Evolutionary conservation across 1,140 invertebrate species (phyloP).

Genomic region (Druon quercuslanigerum): DNA sequence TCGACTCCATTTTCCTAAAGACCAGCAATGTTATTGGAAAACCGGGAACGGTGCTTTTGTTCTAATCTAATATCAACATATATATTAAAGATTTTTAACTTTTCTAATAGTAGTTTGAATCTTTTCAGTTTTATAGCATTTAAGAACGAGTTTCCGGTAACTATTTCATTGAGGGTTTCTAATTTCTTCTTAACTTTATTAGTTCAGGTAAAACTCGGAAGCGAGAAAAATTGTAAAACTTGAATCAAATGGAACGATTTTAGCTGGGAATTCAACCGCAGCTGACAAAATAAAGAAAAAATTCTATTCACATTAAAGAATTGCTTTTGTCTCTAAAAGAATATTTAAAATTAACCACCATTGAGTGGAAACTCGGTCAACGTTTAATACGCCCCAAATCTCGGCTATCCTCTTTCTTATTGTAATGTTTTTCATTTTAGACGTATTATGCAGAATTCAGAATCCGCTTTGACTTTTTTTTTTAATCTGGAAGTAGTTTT

Average conservation of each 20-base stretch:
- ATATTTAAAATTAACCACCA: constrained; percentile 10
- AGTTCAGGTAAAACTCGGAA: no score
- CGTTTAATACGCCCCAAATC: constrained; percentile 10
- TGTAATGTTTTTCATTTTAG: background rate
- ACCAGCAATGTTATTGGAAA: no score
- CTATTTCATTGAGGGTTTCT: no score
- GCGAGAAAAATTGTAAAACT: background rate
- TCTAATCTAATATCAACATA: no score
- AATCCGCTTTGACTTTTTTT: no score
- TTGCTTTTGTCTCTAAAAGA: constrained; percentile 16
- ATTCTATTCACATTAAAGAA: background rate
- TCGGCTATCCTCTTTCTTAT: background rate
- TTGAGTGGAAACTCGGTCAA: constrained; percentile 10
- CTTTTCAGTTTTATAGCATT: no score
- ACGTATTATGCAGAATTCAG: background rate
- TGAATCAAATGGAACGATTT: background rate
- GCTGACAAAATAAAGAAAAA: background rate
- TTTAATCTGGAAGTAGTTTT: no score
- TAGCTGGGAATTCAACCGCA: background rate
- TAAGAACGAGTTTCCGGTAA: no score
- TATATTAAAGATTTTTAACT: no score
- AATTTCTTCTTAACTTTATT: no score
- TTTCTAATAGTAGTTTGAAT: no score
- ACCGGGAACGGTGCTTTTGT: no score
- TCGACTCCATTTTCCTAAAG: background rate